Evolutionary conservation across 2,113 vertebrate genomes (phyloP).

Genomic region (Crotalus viridis): DNA sequence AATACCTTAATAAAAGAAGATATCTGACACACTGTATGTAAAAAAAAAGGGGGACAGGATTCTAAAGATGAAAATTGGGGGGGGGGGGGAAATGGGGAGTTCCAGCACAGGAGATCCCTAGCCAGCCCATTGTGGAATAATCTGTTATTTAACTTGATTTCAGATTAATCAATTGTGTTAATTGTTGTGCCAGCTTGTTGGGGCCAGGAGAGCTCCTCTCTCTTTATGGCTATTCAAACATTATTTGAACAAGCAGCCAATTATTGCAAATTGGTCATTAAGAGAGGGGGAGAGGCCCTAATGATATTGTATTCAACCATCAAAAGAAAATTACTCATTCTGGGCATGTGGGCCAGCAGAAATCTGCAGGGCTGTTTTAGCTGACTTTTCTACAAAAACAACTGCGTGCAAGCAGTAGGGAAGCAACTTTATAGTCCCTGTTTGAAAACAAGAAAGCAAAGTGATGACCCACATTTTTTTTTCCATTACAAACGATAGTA

Average conservation of each 20-base stretch:
- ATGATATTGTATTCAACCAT: conserved; percentile 69
- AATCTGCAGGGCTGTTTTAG: conserved; percentile 67
- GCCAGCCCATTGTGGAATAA: background rate
- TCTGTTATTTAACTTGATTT: background rate
- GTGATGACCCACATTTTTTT: background rate
- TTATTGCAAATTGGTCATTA: conserved; percentile 54
- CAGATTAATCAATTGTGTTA: background rate
- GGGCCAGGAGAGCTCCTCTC: background rate
- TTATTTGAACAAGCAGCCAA: conserved; percentile 23
- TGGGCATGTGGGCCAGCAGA: conserved; percentile 62
- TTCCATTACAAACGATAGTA: background rate
- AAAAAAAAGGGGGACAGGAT: background rate
- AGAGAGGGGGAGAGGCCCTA: conserved; percentile 19
- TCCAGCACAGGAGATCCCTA: background rate
- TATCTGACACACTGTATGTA: background rate
- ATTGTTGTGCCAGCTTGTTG: background rate
- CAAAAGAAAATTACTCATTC: conserved; percentile 71
- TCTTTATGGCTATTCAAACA: background rate
- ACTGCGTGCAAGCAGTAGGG: conserved; percentile 41
- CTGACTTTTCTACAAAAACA: conserved; percentile 68
- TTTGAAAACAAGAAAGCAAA: background rate
- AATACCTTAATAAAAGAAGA: background rate
- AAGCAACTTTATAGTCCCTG: conserved; percentile 33
- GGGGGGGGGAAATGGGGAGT: background rate
- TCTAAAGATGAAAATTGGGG: background rate